Evolutionary conservation across 2,113 vertebrate genomes (phyloP).

Genomic region (Chaetodon auriga): DNA sequence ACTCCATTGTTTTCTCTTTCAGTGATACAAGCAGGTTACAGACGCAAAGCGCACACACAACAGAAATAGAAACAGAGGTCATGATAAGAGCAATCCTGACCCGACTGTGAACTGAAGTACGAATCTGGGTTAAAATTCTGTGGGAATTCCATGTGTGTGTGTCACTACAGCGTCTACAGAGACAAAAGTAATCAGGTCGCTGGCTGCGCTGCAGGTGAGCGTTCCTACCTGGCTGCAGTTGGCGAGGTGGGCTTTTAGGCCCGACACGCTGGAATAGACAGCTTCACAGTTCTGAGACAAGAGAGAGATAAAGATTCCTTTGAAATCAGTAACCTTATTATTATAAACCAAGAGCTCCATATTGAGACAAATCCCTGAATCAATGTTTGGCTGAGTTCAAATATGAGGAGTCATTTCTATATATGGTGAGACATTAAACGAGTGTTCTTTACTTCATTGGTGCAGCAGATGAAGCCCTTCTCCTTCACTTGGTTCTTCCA

Average conservation of each 20-base stretch:
- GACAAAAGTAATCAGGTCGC: background rate
- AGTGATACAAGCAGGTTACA: background rate
- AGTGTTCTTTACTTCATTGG: constrained; percentile 89
- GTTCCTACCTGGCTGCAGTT: constrained; percentile 95
- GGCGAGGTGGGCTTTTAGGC: constrained; percentile 96
- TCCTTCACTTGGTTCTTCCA: constrained; percentile 98
- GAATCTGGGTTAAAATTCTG: background rate
- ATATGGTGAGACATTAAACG: background rate
- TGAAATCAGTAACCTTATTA: background rate
- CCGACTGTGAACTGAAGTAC: background rate
- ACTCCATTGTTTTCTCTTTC: background rate
- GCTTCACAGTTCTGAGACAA: constrained; percentile 93
- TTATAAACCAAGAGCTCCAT: background rate
- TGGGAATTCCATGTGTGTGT: background rate
- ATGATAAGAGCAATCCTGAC: background rate
- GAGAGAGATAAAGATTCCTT: constrained; percentile 46
- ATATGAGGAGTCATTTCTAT: background rate
- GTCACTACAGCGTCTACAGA: background rate
- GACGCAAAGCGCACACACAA: background rate
- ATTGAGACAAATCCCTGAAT: background rate
- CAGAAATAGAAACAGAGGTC: background rate
- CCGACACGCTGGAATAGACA: constrained; percentile 98
- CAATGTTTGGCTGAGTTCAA: background rate
- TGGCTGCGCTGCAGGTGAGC: constrained; percentile 16
- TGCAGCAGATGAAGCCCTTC: constrained; percentile 96